Conservation (phyloP, 2,113 vertebrate genomes). For the Serilophus lunatus region DNA sequence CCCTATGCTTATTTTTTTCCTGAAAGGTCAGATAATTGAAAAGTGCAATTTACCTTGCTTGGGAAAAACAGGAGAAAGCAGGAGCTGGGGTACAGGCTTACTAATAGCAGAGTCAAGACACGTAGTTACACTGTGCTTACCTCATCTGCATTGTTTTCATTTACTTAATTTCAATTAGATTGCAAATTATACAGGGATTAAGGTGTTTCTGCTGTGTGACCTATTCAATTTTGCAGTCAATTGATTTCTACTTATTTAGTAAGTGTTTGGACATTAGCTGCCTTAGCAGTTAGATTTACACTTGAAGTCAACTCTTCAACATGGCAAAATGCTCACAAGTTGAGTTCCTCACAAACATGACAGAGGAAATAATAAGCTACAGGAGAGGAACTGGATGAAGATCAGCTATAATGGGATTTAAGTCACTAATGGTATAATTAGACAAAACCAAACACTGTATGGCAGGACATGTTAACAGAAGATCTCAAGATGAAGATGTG, state of each 20-base stretch:
- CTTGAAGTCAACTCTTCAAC: not conserved
- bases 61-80: not conserved
- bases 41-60: not conserved
- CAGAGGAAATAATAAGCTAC: not conserved
- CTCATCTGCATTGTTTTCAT: conserved; percentile 59
- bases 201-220: conserved; percentile 51
- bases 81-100: not conserved
- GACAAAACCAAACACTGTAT: not conserved
- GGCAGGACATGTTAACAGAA: not conserved
- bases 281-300: not conserved
- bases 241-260: conserved; percentile 59
- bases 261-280: conserved; percentile 35
- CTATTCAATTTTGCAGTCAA: conserved; percentile 58
- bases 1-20: not conserved
- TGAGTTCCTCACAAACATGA: not conserved
- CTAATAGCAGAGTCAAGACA: not conserved
- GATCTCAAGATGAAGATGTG: not conserved
- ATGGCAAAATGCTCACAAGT: not conserved
- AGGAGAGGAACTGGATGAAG: not conserved
- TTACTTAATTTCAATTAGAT: conserved; percentile 65
- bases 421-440: not conserved
- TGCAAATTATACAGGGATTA: conserved; percentile 56
- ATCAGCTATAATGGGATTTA: not conserved
- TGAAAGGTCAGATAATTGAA: conserved; percentile 19
- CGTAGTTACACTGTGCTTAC: conserved; percentile 16